Percentiles rank a stretch among this genome's conserved stretches.
Conservation (phyloP, 2,797 vertebrate species). For the Varecia variegata region DNA sequence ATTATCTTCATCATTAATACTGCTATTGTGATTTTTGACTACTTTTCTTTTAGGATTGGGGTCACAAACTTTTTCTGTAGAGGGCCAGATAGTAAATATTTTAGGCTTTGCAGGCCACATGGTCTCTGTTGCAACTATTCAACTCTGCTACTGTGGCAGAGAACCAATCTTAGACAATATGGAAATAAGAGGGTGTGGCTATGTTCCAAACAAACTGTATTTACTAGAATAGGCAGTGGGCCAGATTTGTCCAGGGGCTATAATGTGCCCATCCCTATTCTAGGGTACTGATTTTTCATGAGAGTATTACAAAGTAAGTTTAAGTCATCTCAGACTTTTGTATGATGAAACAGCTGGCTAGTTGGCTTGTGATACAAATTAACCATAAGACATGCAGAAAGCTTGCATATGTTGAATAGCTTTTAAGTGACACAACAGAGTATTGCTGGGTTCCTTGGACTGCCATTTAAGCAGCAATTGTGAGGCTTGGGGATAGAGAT, state of each 20-base stretch:
- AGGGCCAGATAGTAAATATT: not conserved
- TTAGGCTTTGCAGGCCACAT: not conserved
- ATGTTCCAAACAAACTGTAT: not conserved
- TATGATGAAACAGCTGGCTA: not conserved
- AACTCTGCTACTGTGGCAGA: not conserved
- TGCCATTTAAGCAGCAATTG: not conserved
- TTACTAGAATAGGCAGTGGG: not conserved
- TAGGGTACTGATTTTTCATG: not conserved
- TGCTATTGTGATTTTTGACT: not conserved
- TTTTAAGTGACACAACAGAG: not conserved
- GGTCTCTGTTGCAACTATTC: not conserved
- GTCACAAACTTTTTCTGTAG: not conserved
- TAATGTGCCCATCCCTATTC: not conserved
- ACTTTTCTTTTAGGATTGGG: not conserved
- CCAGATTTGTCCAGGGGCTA: not conserved
- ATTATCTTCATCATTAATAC: not conserved
- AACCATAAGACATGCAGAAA: not conserved
- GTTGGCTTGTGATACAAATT: not conserved
- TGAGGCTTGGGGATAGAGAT: not conserved
- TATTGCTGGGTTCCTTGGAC: not conserved
- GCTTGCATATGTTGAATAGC: not conserved
- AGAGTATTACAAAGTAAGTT: not conserved
- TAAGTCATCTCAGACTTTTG: not conserved
- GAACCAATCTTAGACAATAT: not conserved
- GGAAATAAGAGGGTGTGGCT: not conserved